Conservation (phyloP, 1,140 invertebrate genomes). For the Aphidius gifuensis region DNA sequence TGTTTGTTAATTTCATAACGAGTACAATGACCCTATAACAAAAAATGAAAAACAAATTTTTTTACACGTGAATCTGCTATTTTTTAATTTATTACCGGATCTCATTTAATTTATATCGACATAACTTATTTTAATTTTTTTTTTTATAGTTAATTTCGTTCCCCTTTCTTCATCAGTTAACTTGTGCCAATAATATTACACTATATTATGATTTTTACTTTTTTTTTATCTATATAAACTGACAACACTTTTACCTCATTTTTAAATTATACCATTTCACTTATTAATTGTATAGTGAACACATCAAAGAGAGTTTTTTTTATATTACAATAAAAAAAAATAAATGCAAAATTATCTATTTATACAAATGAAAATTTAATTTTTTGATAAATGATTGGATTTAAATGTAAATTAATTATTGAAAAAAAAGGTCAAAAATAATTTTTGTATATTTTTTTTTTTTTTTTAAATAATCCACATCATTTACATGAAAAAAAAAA, state of each 20-base stretch:
- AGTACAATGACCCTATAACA: slow-evolving; percentile 18
- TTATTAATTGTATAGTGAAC: slow-evolving; percentile 13
- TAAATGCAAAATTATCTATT: not conserved
- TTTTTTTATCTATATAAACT: not conserved
- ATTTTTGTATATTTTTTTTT: not conserved
- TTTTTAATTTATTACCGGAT: slow-evolving; percentile 15
- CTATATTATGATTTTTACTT: slow-evolving; percentile 8
- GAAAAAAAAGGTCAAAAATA: not conserved
- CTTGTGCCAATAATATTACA: slow-evolving; percentile 7
- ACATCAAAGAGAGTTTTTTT: not conserved
- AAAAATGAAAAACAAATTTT: not conserved
- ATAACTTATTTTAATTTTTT: not conserved
- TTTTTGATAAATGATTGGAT: too few relatives aligned
- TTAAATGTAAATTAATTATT: too few relatives aligned
- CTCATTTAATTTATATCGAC: not conserved
- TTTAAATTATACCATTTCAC: slow-evolving; percentile 19
- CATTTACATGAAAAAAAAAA: too few relatives aligned
- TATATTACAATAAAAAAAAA: too few relatives aligned
- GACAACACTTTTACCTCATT: slow-evolving; percentile 20
- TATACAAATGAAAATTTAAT: not conserved
- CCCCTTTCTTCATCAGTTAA: not conserved
- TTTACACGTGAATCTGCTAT: slow-evolving; percentile 9
- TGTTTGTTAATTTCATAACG: slow-evolving; percentile 3
- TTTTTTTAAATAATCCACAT: too few relatives aligned
- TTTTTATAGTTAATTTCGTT: not conserved